These are phyloP conservation scores for Hexactinellida sp. DNA, from an alignment of 37 sponge, comb jelly and placozoan species.

Conservation along the genomic window DNA sequence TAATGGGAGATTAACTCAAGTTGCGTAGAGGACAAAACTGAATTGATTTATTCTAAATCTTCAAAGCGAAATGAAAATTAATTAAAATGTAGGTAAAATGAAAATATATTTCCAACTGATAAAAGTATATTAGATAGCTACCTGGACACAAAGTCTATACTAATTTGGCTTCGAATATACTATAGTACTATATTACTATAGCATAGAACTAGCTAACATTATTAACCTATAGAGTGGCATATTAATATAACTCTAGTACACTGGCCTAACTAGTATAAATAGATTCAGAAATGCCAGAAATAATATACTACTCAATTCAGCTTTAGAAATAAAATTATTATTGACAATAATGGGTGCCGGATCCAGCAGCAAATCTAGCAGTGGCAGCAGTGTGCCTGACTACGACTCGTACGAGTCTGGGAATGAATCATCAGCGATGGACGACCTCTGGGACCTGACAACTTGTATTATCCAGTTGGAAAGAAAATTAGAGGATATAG, in stretches of 20 bases:
- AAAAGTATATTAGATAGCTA: too few species aligned
- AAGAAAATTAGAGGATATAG: neutral
- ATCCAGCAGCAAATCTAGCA: constrained; percentile 11
- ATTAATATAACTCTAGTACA: neutral
- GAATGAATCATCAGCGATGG: neutral
- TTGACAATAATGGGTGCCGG: neutral
- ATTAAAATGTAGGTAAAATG: too few species aligned
- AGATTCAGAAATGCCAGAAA: neutral
- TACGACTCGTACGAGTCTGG: neutral
- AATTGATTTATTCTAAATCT: neutral
- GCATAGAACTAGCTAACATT: neutral
- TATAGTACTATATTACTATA: too few species aligned
- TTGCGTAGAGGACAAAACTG: neutral
- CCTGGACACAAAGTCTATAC: neutral
- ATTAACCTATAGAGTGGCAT: neutral
- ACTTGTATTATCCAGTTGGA: neutral
- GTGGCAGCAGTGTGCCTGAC: neutral
- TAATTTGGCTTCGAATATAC: neutral
- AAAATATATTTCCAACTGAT: too few species aligned
- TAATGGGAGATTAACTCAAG: neutral
- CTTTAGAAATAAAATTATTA: neutral
- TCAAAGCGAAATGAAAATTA: neutral
- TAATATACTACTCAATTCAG: neutral
- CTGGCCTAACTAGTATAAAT: neutral
- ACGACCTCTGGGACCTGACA: neutral